These are phyloP conservation scores for Cheilosia soror DNA, from an alignment of 2,888 invertebrate genomes.

Conservation along the genomic window DNA sequence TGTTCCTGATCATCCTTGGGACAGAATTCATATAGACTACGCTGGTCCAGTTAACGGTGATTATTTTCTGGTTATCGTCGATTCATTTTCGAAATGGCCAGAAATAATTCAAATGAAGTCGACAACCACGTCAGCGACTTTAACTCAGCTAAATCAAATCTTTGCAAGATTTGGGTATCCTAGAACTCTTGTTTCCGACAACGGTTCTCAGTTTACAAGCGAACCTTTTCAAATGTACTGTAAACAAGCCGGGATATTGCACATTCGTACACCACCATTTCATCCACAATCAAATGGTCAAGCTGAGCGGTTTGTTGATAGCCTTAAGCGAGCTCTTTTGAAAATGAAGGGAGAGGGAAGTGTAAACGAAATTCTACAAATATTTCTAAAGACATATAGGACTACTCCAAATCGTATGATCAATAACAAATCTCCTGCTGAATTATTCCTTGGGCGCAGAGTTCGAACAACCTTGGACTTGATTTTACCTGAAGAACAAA, in stretches of 20 bases:
- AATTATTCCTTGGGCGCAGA: background rate
- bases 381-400: background rate
- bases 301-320: background rate
- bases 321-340: background rate
- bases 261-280: background rate
- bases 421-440: background rate
- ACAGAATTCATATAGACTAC: background rate
- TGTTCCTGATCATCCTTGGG: background rate
- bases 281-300: conserved; percentile 3
- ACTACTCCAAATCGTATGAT: background rate
- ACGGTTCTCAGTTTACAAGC: background rate
- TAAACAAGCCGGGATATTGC: background rate
- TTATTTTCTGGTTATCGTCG: background rate
- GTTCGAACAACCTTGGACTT: background rate
- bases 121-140: background rate
- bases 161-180: background rate
- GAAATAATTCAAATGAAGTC: background rate
- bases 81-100: background rate
- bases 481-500: background rate
- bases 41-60: background rate
- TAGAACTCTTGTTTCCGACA: background rate
- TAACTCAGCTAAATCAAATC: background rate
- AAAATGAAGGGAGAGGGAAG: background rate
- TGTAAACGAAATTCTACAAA: background rate
- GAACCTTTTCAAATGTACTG: background rate